Conservation (phyloP, 2,113 vertebrate species). For the Acrocephalus kingi region DNA sequence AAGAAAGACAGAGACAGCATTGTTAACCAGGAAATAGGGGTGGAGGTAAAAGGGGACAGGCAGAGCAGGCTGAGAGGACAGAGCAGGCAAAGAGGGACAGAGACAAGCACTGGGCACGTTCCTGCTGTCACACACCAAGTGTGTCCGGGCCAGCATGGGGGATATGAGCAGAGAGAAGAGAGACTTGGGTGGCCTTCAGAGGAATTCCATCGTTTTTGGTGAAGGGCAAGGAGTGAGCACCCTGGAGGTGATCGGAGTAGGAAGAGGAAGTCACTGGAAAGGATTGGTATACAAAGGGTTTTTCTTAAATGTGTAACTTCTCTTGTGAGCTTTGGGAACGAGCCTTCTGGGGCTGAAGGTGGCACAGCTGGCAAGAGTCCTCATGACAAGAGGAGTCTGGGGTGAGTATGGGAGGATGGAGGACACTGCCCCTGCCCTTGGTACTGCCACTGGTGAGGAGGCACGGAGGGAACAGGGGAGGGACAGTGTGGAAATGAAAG, state of each 20-base stretch:
- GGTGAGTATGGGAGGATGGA: background rate
- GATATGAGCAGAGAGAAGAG: background rate
- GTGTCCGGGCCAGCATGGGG: background rate
- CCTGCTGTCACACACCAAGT: background rate
- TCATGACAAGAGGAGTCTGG: background rate
- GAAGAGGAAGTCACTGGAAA: background rate
- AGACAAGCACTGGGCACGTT: background rate
- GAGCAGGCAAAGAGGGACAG: background rate
- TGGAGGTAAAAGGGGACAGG: background rate
- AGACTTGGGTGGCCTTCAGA: background rate
- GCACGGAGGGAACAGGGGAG: background rate
- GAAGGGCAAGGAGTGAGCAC: background rate
- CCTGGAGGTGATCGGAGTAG: background rate
- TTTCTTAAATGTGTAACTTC: background rate
- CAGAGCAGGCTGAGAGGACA: background rate
- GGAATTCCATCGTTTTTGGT: background rate
- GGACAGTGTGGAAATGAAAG: background rate
- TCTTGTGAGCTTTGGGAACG: background rate
- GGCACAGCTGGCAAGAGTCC: background rate
- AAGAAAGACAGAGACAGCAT: background rate
- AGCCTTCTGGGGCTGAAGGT: background rate
- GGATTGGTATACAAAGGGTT: background rate
- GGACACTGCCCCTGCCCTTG: background rate
- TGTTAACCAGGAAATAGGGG: background rate
- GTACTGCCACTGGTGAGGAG: background rate